Base-by-base conservation (phyloP, 2,888 invertebrate species). In the Phortica magna region DNA sequence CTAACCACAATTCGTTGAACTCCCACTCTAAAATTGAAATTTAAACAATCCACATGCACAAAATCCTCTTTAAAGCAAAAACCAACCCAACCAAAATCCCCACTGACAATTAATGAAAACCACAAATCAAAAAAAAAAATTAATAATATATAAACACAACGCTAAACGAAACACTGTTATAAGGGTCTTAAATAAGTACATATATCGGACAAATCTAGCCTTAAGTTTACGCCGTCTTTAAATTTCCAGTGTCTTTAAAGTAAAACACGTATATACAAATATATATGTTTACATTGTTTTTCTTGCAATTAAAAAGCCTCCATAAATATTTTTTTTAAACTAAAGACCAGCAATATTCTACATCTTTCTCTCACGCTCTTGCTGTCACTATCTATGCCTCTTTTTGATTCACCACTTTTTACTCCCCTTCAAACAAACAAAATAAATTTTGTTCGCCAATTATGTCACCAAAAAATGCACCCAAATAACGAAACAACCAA, bases 401-500 rank as follows among this genome's bases (percentile, higher is more conserved):
- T 48, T 14, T 48, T 9, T 14, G 14, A 48, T 48, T 12, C 14
- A 9, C 10, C 14, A 12, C 14, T 7, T 59, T 12, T 59, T 59
- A 59, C 22, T 3, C 68, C 77, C 43, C 74, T 42, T 67, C 31
- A 78, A 76, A 22, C 70, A 59, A 76, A 61, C 68, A 64, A 65
- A 81, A 71, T 79, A 83, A 77, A 71, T 73, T 19, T 41, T 74
- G 73, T 48, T 75, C 75, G 59, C 31, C 31, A 31, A 31, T 31
- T 80, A 81, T 80, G 79, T 78, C 80, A 85, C 78, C 78, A 79
- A 81, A 73, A 82, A 84, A 81, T 87, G 84, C 87, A 88, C 87
- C 89, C 84, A 85, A 80, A 82, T 82, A 81, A 87, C 79, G 82
- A 83, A 83, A 81, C 80, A 85, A 80, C 71, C 81, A 84, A 80